Base-by-base conservation (phyloP, 2,797 vertebrate genomes). In the Sebastes iracundus region DNA sequence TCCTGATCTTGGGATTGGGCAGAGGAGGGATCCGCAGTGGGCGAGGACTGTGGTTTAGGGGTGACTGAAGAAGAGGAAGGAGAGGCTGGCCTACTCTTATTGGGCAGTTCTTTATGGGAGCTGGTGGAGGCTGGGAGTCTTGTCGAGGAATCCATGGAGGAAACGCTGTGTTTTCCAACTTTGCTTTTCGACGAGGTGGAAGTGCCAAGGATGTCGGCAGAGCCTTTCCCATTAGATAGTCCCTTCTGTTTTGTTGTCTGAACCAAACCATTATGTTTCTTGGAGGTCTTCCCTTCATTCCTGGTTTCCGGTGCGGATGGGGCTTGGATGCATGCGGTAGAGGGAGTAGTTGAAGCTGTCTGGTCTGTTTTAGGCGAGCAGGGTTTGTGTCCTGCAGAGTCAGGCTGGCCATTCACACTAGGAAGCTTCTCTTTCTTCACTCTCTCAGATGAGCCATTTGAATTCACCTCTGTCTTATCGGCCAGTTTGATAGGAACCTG, bases 101-200 rank as follows among this genome's bases (percentile, higher is more conserved):
- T 88, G 60, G 85, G 78, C 64, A 80, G 70, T 30, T 92, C 92
- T 85, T 91, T 91, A 42, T 88, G 79, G 30, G 87, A 75, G 83
- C 64, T 72, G 59, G 80, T 77, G 72, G 91, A 84, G 62, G 85
- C 73, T 30, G 76, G 79, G 80, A 82, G 75, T 80, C 84, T 92
- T 18, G 82, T 59, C 1, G 84, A 73, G 6, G 84, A 72, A 58
- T 92, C 89, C 46, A 53, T 49, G 69, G 90, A 87, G 83, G 87
- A 86, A 55, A 65, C 53, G 72, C 69, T 86, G 22, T 90, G 84
- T 86, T 94, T 95, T 83, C 92, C 90, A 87, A 87, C 93, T 95
- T 97, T 98, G 75, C 92, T 93, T 96, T 97, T 98, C 79, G 96
- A 96, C 88, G 96, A 96, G 92, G 96, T 95, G 68, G 95, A 92